A percentile compares a stretch with the other conserved stretches of the same genome.
Conservation (phyloP, 2,797 vertebrate species). For the Gymnoscopelus braueri region DNA sequence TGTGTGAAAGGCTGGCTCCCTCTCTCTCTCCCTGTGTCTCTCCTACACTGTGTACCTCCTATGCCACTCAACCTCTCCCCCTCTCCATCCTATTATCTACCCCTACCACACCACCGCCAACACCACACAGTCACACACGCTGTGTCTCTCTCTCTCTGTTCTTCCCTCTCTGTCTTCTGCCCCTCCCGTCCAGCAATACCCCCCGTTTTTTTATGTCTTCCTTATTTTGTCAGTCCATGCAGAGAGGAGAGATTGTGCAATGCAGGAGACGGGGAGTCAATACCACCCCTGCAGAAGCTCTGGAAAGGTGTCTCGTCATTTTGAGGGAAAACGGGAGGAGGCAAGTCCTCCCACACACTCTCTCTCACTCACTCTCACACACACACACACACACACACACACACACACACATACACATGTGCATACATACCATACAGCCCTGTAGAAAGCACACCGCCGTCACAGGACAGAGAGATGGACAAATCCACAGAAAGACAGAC, state of each 20-base stretch:
- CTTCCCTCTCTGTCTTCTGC: conserved; percentile 5
- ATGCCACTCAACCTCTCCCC: conserved; percentile 15
- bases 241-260: conserved; percentile 62
- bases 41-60: conserved; percentile 46
- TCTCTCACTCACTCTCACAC: conserved; percentile 31
- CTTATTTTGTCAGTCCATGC: conserved; percentile 48
- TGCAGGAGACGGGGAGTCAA: conserved; percentile 59
- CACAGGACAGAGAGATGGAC: conserved; percentile 55
- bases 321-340: conserved; percentile 38
- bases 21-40: conserved; percentile 8
- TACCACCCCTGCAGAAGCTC: conserved; percentile 59
- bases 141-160: conserved; percentile 25
- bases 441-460: conserved; percentile 70
- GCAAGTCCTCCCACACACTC: conserved; percentile 62
- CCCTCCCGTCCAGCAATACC: neutral
- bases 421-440: conserved; percentile 33
- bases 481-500: neutral
- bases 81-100: conserved; percentile 38
- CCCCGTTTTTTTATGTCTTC: conserved; percentile 23
- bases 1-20: conserved; percentile 46
- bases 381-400: neutral
- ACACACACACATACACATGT: neutral
- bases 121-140: neutral
- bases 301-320: conserved; percentile 61
- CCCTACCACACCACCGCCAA: conserved; percentile 32